Evolutionary conservation across 2,797 vertebrate genomes (phyloP).

Genomic region (Schizothorax lantsangensis): DNA sequence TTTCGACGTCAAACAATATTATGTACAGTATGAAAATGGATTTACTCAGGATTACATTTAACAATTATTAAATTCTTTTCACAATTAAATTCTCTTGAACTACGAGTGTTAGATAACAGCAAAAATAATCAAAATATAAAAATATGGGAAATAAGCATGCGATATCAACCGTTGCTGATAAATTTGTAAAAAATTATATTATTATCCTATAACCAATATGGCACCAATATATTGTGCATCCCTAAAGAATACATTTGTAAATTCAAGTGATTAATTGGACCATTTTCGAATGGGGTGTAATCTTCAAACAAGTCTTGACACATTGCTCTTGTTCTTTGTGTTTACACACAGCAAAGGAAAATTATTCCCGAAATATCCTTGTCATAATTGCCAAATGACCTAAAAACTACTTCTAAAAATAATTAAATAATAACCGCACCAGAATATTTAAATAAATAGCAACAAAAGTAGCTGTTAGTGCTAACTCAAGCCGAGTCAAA

Average conservation of each 20-base stretch:
- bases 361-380: background rate
- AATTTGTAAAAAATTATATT: background rate
- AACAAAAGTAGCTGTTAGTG: slow-evolving; percentile 2
- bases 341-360: slow-evolving; percentile 11
- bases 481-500: background rate
- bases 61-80: background rate
- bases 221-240: background rate
- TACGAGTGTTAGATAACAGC: too few species aligned
- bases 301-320: slow-evolving; percentile 27
- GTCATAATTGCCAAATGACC: slow-evolving; percentile 6
- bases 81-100: too few species aligned
- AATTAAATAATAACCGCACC: background rate
- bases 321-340: background rate
- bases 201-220: background rate
- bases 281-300: background rate
- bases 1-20: background rate
- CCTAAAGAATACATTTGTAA: background rate
- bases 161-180: background rate
- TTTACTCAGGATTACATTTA: background rate
- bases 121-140: background rate
- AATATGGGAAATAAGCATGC: background rate
- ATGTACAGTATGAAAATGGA: background rate
- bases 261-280: background rate
- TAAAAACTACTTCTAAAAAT: slow-evolving; percentile 18
- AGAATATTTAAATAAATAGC: slow-evolving; percentile 4